Conservation (phyloP, 2,888 invertebrate genomes). For the Timema podura region DNA sequence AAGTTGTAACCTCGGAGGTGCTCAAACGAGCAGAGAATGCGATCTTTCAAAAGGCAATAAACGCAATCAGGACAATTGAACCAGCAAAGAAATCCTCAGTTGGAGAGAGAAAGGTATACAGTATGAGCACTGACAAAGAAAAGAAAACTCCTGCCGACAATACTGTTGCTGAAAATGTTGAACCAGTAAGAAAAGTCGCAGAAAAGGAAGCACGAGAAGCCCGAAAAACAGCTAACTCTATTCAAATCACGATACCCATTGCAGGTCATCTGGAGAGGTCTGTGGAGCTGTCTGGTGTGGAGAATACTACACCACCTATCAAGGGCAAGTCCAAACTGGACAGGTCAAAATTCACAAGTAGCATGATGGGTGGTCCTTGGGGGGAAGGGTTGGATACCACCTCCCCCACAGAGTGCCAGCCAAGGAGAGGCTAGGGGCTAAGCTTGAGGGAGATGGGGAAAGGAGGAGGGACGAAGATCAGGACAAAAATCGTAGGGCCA, state of each 20-base stretch:
- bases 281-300: constrained; percentile 26
- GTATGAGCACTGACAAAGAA: constrained; percentile 37
- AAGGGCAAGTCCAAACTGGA: constrained; percentile 26
- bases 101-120: constrained; percentile 41
- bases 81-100: constrained; percentile 26
- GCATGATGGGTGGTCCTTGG: constrained; percentile 25
- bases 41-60: constrained; percentile 83
- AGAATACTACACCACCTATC: constrained; percentile 12
- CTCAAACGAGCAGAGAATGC: constrained; percentile 88
- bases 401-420: constrained; percentile 64
- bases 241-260: constrained; percentile 37
- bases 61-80: constrained; percentile 56
- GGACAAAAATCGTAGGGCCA: constrained; percentile 6
- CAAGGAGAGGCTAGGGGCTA: constrained; percentile 75
- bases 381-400: constrained; percentile 36
- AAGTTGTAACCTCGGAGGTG: constrained; percentile 78
- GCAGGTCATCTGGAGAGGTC: constrained; percentile 25
- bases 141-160: constrained; percentile 25
- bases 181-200: constrained; percentile 26
- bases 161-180: constrained; percentile 18
- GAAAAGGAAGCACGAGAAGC: constrained; percentile 35
- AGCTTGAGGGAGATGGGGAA: constrained; percentile 54
- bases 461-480: constrained; percentile 19
- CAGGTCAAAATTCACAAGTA: constrained; percentile 46
- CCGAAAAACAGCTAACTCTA: constrained; percentile 35